phyloP scores from a whole-genome alignment of 2,797 vertebrate species.

The Betta splendens region DNA sequence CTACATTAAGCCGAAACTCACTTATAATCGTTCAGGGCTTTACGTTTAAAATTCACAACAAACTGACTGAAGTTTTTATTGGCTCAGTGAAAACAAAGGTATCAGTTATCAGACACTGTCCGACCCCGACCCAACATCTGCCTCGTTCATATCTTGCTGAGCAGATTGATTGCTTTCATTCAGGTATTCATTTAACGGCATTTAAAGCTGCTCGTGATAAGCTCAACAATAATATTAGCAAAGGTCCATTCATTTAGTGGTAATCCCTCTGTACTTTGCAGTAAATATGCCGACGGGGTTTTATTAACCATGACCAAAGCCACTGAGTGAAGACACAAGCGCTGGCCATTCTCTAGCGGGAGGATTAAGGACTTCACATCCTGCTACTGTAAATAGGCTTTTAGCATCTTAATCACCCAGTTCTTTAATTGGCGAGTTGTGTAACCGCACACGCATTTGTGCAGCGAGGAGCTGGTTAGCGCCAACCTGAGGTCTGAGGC shows the following conservation, averaged over 20 bases:
- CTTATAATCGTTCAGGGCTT: no score
- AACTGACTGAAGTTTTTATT: no score
- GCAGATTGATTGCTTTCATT: conserved; percentile 17
- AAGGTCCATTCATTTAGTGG: conserved; percentile 44
- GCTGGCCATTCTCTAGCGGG: conserved; percentile 36
- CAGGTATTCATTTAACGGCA: conserved; percentile 33
- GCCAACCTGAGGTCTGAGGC: conserved; percentile 37
- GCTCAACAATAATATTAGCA: conserved; percentile 36
- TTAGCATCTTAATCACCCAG: conserved; percentile 21
- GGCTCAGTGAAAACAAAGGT: no score
- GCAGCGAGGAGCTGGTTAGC: conserved; percentile 10
- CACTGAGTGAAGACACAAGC: conserved; percentile 30
- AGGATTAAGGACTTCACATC: conserved; percentile 41
- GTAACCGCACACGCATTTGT: conserved; percentile 38
- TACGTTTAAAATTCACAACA: no score
- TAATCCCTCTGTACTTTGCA: conserved; percentile 44
- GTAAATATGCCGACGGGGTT: conserved; percentile 44
- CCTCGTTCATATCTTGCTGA: no score
- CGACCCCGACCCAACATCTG: no score
- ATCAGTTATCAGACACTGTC: no score
- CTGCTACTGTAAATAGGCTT: conserved; percentile 33
- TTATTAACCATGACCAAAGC: conserved; percentile 52
- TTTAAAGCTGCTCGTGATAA: conserved; percentile 32
- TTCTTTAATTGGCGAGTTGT: conserved; percentile 39
- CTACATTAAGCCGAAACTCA: not conserved